Conservation (phyloP, 2,888 invertebrate species). For the Anthrax anthrax region DNA sequence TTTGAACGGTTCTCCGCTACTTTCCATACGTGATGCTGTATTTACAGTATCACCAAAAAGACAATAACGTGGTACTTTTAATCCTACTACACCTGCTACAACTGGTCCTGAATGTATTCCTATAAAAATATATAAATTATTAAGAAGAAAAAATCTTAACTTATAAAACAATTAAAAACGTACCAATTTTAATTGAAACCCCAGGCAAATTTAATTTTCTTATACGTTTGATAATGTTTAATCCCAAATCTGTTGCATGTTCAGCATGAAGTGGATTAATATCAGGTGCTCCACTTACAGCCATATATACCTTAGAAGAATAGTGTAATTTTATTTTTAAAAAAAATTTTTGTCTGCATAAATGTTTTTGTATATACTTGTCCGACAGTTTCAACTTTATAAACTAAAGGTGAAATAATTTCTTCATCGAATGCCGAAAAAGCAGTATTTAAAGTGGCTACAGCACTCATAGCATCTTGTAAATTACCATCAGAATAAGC, state of each 20-base stretch:
- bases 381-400: constrained; percentile 92
- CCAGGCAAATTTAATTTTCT: constrained; percentile 48
- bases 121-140: constrained; percentile 14
- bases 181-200: constrained; percentile 51
- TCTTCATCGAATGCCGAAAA: constrained; percentile 74
- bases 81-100: constrained; percentile 75
- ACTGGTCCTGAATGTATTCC: constrained; percentile 78
- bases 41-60: constrained; percentile 86
- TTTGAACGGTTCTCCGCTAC: constrained; percentile 46
- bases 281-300: constrained; percentile 80
- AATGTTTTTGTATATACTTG: constrained; percentile 39
- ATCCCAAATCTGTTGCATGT: constrained; percentile 61
- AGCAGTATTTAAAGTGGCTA: constrained; percentile 71
- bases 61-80: constrained; percentile 73
- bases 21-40: constrained; percentile 82
- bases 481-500: constrained; percentile 17
- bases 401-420: constrained; percentile 70
- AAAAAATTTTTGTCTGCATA: too few relatives aligned
- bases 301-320: constrained; percentile 54
- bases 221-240: constrained; percentile 57
- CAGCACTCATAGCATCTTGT: constrained; percentile 58
- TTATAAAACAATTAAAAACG: constrained; percentile 1
- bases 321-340: constrained; percentile 1
- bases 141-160: neutral
- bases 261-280: constrained; percentile 56